phyloP scores from a whole-genome alignment of 2,888 invertebrate genomes.

The Amiota mariae region DNA sequence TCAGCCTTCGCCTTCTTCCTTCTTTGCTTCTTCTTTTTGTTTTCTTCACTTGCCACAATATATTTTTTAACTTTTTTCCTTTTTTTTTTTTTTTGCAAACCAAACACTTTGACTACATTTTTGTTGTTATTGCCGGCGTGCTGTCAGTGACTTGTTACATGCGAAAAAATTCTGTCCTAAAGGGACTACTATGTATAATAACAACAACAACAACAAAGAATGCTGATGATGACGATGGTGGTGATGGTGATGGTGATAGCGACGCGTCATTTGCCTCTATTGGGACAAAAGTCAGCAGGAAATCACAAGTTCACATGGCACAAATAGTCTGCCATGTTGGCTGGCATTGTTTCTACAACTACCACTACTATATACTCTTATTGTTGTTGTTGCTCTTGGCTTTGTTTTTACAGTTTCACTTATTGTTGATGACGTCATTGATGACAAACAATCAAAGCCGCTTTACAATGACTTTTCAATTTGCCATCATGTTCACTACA shows the following conservation, averaged over 20 bases:
- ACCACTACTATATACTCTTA: not conserved
- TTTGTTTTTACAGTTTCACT: not conserved
- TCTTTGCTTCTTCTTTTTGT: constrained; percentile 13
- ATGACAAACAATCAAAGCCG: not conserved
- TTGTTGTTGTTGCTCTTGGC: not conserved
- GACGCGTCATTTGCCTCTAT: constrained; percentile 21
- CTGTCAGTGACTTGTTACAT: not conserved
- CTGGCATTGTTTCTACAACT: constrained; percentile 43
- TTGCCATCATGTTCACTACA: no score
- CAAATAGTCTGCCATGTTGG: constrained; percentile 48
- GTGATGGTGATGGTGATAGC: constrained; percentile 31
- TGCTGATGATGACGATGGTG: not conserved
- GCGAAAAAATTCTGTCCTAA: constrained; percentile 8
- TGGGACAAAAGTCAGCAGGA: constrained; percentile 24
- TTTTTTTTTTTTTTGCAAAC: constrained; percentile 14
- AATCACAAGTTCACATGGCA: constrained; percentile 32
- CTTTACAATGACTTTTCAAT: not conserved
- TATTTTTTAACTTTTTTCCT: constrained; percentile 5
- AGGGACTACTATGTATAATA: constrained; percentile 46
- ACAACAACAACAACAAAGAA: constrained; percentile 16
- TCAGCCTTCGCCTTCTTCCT: constrained; percentile 34
- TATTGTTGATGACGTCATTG: constrained; percentile 27
- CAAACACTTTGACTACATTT: not conserved
- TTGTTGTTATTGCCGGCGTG: not conserved
- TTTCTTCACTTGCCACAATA: not conserved